Base-by-base conservation (phyloP, 2,113 vertebrate genomes). In the Halichoerus grypus region DNA sequence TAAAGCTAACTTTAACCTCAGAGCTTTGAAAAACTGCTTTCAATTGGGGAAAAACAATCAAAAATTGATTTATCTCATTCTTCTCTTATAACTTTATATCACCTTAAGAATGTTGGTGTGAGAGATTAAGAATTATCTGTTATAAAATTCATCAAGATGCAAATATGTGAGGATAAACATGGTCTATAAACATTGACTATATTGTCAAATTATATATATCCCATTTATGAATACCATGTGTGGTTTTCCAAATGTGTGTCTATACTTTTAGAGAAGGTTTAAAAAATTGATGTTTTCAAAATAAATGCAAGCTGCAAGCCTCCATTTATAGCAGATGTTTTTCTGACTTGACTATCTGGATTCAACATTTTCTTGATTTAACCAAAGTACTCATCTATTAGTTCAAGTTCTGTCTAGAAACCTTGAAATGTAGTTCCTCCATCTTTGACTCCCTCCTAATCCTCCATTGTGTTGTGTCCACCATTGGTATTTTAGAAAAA, bases 211-310 rank as follows among this genome's bases (percentile, higher is more conserved):
- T 72, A 16, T 24, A 82, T 59, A 26, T 57, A 21, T 13, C 12
- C 55, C 95, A 61, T 85, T 83, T 81, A 53, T 79, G 12, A 93
- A 88, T 57, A 61, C 16, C 31, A n/a, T 46, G 14, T 77, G 24
- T 89, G 63, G 13, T 74, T 59, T 92, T 63, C 63, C 85, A 92
- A 94, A 86, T 53, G 13, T 57, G 16, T 82, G 18, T 18, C 16
- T 95, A 39, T 39, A 71, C 86, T 97, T 95, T 84, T 84, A 33
- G 82, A 81, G 33, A 90, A 79, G 31, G 22, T 57, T 53, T 42
- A 94, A 33, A 87, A 94, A 24, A 36, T 51, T 87, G 24, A 7
- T 91, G 31, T 93, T 87, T 95, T 84, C 67, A 80, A 82, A 97
- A 92, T 69, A 92, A 89, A 89, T 83, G 21, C 28, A 82, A 95